Conservation (phyloP, 2,797 vertebrate species). For the Sandelia bainsii region DNA sequence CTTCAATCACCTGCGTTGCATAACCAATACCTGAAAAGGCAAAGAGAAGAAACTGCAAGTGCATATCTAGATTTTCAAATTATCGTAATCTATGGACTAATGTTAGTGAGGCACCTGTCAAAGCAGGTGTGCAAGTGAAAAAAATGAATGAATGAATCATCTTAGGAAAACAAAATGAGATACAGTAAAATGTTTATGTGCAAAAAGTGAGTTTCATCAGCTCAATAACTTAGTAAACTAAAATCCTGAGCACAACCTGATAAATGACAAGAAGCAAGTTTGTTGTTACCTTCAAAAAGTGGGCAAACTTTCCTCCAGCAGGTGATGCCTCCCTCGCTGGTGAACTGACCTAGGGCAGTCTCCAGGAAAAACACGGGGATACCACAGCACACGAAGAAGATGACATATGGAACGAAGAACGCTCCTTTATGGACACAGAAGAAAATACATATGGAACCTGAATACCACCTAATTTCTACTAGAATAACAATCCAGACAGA, state of each 20-base stretch:
- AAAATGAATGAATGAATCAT: not conserved
- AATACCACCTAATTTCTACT: not conserved
- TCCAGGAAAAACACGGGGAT: conserved; percentile 99
- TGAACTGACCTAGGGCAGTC: conserved; percentile 97
- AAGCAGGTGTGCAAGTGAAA: not conserved
- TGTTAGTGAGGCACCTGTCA: not conserved
- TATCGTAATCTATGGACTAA: not conserved
- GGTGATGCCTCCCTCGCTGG: conserved; percentile 98
- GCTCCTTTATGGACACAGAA: conserved; percentile 86
- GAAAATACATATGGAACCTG: conserved; percentile 12
- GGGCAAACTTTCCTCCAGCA: conserved; percentile 99
- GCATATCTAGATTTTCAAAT: not conserved
- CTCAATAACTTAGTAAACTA: not conserved
- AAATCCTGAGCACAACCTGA: not conserved
- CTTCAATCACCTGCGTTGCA: conserved; percentile 98
- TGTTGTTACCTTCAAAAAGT: conserved; percentile 93
- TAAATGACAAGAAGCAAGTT: not conserved
- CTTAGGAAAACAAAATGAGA: not conserved
- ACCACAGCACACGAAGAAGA: conserved; percentile 98
- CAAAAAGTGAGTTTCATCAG: not conserved
- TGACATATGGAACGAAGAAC: conserved; percentile 97
- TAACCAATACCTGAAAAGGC: conserved; percentile 92
- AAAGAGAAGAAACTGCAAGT: not conserved
- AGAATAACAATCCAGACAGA: not conserved
- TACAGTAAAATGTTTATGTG: not conserved